Conservation (phyloP, 2,113 vertebrate species). For the Raja brachyura region DNA sequence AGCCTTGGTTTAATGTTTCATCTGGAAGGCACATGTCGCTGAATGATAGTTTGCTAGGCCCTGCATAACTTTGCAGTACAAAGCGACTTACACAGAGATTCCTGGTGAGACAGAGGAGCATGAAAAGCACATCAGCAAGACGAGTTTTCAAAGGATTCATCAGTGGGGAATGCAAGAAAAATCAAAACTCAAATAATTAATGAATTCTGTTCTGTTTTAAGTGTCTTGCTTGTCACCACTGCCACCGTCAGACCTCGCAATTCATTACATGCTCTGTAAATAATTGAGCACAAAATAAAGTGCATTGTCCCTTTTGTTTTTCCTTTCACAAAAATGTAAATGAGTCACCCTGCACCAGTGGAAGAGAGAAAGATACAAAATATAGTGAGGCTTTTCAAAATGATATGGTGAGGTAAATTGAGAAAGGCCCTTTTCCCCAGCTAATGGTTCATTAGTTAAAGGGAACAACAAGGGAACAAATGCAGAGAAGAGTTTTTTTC, state of each 20-base stretch:
- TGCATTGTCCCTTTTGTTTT: not conserved
- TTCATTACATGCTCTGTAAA: slow-evolving; percentile 2
- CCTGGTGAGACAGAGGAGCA: not conserved
- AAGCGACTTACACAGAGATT: not conserved
- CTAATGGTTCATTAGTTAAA: not conserved
- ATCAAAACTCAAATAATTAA: not conserved
- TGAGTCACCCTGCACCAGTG: not conserved
- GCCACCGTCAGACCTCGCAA: not conserved
- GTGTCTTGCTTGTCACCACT: not conserved
- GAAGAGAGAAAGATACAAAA: not conserved
- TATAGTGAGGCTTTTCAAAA: not conserved
- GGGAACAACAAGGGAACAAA: not conserved
- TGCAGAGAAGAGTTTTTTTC: not conserved
- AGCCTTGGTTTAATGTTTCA: not conserved
- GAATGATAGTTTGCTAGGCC: not conserved
- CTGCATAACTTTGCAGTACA: not conserved
- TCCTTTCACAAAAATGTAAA: not conserved
- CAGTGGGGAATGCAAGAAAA: not conserved
- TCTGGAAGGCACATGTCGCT: not conserved
- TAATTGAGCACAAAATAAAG: not conserved
- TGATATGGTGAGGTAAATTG: not conserved
- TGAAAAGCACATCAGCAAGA: not conserved
- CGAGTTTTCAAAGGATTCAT: not conserved
- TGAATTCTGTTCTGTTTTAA: not conserved
- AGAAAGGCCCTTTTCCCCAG: not conserved